These are phyloP conservation scores for Troilus luridus DNA, from an alignment of 2,888 invertebrate species.

Conservation along the genomic window DNA sequence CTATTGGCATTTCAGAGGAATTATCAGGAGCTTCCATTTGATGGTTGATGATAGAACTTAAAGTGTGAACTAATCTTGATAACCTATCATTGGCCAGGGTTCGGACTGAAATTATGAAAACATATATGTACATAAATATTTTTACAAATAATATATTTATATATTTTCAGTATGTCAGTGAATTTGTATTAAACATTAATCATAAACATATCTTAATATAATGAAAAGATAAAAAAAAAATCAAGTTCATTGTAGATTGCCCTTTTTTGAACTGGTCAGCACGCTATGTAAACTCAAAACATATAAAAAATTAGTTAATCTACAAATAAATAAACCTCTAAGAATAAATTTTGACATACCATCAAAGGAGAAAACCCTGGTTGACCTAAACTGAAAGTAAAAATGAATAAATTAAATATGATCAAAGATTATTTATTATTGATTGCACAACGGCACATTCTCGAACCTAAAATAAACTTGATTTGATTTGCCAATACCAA, in stretches of 20 bases:
- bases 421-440: too few relatives aligned
- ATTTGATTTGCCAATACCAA: neutral
- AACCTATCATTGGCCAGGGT: slow-evolving; percentile 70
- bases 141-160: neutral
- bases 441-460: too few relatives aligned
- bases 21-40: slow-evolving; percentile 81
- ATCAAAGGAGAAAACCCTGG: too few relatives aligned
- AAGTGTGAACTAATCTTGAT: slow-evolving; percentile 79
- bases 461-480: too few relatives aligned
- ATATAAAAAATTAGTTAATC: too few relatives aligned
- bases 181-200: neutral
- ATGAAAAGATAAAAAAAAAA: neutral
- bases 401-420: neutral
- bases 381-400: neutral
- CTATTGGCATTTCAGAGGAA: slow-evolving; percentile 77
- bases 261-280: neutral
- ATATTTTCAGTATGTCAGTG: neutral
- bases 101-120: neutral
- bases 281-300: too few relatives aligned
- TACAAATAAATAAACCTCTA: too few relatives aligned
- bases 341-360: too few relatives aligned
- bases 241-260: neutral
- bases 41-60: slow-evolving; percentile 82
- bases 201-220: neutral
- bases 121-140: slow-evolving; percentile 14